Evolutionary conservation across 2,888 invertebrate species (phyloP).

Genomic region (Torymus auratus): DNA sequence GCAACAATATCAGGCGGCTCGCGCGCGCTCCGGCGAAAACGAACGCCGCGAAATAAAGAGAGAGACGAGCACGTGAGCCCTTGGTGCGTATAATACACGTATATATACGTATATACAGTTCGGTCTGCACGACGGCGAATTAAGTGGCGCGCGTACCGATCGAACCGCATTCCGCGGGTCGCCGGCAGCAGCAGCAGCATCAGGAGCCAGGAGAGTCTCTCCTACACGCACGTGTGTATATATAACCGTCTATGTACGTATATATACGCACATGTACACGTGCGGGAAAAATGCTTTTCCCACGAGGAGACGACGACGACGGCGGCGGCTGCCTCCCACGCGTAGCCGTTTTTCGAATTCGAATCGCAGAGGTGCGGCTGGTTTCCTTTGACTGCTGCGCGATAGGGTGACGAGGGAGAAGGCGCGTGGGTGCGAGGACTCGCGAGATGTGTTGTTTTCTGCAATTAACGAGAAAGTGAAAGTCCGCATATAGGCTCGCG

Average conservation of each 20-base stretch:
- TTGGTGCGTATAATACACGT: no score
- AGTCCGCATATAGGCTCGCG: neutral
- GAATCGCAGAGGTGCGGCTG: neutral
- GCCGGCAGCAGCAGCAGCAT: neutral
- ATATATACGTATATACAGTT: neutral
- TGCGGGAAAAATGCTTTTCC: slow-evolving; percentile 31
- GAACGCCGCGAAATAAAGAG: no score
- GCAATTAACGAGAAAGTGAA: slow-evolving; percentile 8
- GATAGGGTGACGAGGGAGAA: neutral
- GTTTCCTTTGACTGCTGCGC: neutral
- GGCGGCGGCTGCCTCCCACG: slow-evolving; percentile 8
- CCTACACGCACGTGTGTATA: no score
- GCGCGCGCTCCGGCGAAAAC: no score
- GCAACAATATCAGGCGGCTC: no score
- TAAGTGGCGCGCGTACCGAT: slow-evolving; percentile 29
- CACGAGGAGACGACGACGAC: neutral
- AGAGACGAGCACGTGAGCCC: no score
- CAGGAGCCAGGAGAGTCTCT: no score
- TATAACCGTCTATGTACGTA: no score
- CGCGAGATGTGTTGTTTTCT: slow-evolving; percentile 1
- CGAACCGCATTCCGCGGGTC: slow-evolving; percentile 40
- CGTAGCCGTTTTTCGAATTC: neutral
- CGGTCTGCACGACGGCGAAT: slow-evolving; percentile 3
- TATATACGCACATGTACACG: no score
- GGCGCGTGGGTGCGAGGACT: neutral